These are phyloP conservation scores for Numida meleagris DNA, from an alignment of 2,113 vertebrate species.

Conservation along the genomic window DNA sequence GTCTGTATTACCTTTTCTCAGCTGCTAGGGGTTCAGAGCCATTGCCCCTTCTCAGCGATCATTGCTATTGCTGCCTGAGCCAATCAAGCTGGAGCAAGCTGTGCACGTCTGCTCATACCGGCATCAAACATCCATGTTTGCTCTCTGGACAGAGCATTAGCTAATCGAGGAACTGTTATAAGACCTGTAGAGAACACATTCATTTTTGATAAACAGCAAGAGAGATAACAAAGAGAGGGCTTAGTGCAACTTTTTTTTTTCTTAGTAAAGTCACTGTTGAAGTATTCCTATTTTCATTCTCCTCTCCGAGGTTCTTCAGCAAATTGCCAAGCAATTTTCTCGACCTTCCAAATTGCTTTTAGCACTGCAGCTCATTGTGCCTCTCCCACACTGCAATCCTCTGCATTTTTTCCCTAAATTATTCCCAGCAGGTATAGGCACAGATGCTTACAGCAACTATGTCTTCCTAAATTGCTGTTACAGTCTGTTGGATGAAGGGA, in stretches of 20 bases:
- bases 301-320: neutral
- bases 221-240: neutral
- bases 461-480: neutral
- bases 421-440: neutral
- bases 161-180: neutral
- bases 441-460: neutral
- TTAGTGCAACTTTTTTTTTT: neutral
- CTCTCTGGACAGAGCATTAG: neutral
- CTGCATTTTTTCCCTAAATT: neutral
- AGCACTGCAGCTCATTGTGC: neutral
- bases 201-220: neutral
- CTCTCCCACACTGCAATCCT: neutral
- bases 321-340: neutral
- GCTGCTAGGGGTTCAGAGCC: neutral
- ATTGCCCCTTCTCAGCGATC: rapidly evolving
- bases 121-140: neutral
- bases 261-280: neutral
- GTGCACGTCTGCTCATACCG: neutral
- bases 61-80: neutral
- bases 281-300: neutral
- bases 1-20: rapidly evolving
- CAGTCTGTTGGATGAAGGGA: neutral
- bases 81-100: neutral
- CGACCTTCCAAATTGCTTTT: neutral
- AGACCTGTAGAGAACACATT: neutral